A percentile compares a stretch with the other conserved stretches of the same genome.
Conservation (phyloP, 2,113 vertebrate species). For the Dunckerocampus dactyliophorus region DNA sequence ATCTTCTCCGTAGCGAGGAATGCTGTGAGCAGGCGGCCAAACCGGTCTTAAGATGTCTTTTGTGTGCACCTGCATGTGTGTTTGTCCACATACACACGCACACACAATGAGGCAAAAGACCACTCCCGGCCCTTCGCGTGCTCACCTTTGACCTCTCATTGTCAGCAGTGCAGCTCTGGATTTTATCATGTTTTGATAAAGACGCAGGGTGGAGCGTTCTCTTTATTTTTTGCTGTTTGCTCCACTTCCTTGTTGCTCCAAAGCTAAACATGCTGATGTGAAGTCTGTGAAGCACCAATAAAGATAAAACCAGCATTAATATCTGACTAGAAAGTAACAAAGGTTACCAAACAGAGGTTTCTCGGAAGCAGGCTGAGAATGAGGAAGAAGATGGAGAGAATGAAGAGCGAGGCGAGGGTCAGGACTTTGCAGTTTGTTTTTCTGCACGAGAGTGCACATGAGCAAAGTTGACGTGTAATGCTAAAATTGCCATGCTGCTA, state of each 20-base stretch:
- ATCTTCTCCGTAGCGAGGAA: background rate
- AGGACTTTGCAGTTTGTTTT: conserved; percentile 39
- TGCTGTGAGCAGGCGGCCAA: background rate
- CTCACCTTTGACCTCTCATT: conserved; percentile 56
- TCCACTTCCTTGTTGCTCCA: conserved; percentile 22
- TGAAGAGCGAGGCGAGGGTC: conserved; percentile 13
- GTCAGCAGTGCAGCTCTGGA: conserved; percentile 48
- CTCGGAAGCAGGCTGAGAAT: background rate
- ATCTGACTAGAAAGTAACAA: background rate
- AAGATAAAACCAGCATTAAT: background rate
- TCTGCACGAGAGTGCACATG: conserved; percentile 25
- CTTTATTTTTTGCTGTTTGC: conserved; percentile 17
- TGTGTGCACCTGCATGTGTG: background rate
- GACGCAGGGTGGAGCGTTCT: conserved; percentile 30
- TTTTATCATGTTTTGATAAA: conserved; percentile 42
- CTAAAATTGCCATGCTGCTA: too few relatives aligned
- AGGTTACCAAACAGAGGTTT: background rate
- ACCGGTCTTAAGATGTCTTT: conserved; percentile 1
- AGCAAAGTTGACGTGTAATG: too few relatives aligned
- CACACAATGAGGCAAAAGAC: conserved; percentile 4
- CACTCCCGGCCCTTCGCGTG: conserved; percentile 39
- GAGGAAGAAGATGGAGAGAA: background rate
- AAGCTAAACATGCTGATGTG: too few relatives aligned
- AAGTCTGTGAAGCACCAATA: background rate
- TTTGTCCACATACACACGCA: background rate